phyloP scores from a whole-genome alignment of 2,888 invertebrate genomes.

The Hemithea aestivaria region DNA sequence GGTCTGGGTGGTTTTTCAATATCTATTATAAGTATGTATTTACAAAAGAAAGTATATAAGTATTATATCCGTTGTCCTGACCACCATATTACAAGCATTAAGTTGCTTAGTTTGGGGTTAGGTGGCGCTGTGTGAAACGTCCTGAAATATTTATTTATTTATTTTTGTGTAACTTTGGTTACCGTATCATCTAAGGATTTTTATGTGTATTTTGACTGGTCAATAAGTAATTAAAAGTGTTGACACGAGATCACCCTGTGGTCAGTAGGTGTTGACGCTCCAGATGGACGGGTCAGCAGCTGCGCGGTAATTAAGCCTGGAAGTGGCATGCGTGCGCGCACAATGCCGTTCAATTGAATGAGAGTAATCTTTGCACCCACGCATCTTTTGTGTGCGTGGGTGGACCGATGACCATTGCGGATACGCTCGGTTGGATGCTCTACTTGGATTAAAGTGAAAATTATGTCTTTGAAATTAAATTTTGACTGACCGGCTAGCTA shows the following conservation, averaged over 20 bases:
- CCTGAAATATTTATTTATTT: too few species aligned
- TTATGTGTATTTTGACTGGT: too few species aligned
- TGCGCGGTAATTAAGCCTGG: conserved; percentile 77
- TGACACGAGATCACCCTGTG: conserved; percentile 54
- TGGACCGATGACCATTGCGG: conserved; percentile 70
- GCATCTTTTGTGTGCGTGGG: conserved; percentile 73
- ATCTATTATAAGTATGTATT: too few species aligned
- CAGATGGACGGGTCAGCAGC: conserved; percentile 78
- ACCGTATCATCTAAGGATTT: too few species aligned
- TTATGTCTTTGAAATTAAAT: neutral
- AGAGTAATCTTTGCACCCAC: conserved; percentile 79
- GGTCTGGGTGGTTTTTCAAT: too few species aligned
- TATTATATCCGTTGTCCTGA: too few species aligned
- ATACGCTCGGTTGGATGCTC: conserved; percentile 44
- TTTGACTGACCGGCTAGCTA: too few species aligned
- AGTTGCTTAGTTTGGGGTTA: too few species aligned
- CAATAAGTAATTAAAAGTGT: neutral
- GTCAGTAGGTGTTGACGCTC: conserved; percentile 67
- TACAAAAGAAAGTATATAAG: too few species aligned
- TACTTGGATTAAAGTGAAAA: conserved; percentile 33
- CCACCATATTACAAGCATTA: too few species aligned
- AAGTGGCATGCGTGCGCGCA: conserved; percentile 77
- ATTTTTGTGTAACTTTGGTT: too few species aligned
- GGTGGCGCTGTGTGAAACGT: too few species aligned
- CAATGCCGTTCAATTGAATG: conserved; percentile 79